Evolutionary conservation across 1,140 invertebrate species (phyloP).

Genomic region (Calephelis virginiensis): DNA sequence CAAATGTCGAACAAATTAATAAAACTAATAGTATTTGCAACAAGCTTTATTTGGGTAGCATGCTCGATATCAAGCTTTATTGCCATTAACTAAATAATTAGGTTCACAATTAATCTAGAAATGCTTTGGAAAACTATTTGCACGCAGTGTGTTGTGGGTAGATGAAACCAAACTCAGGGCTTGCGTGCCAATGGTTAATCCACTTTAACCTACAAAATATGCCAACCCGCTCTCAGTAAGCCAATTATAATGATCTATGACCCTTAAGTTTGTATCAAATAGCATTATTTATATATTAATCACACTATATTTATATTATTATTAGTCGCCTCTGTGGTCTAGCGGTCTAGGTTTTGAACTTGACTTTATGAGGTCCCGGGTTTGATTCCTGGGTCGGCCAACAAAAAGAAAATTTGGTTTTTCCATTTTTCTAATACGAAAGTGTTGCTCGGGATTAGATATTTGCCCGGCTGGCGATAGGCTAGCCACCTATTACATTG

Average conservation of each 20-base stretch:
- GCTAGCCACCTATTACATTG: too few species aligned
- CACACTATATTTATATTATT: too few species aligned
- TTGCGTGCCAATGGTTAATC: conserved; percentile 7
- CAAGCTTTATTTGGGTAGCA: neutral
- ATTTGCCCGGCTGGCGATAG: too few species aligned
- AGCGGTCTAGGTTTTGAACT: too few species aligned
- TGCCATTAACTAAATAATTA: conserved; percentile 16
- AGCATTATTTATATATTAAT: too few species aligned
- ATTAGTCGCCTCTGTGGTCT: too few species aligned
- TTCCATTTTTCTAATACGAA: too few species aligned
- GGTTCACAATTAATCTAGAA: conserved; percentile 8
- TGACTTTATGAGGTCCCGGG: too few species aligned
- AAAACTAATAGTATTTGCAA: neutral
- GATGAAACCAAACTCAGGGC: conserved; percentile 12
- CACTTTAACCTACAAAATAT: conserved; percentile 17
- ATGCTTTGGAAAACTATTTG: conserved; percentile 12
- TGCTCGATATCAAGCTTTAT: conserved; percentile 17
- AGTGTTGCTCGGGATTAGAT: too few species aligned
- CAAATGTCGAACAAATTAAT: neutral
- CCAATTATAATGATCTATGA: conserved; percentile 8
- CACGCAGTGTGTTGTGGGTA: conserved; percentile 9
- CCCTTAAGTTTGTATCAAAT: neutral
- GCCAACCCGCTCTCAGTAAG: conserved; percentile 6
- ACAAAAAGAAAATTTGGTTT: too few species aligned
- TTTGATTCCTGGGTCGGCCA: too few species aligned